Conservation (phyloP, 2,888 invertebrate species). For the Melanargia galathea region DNA sequence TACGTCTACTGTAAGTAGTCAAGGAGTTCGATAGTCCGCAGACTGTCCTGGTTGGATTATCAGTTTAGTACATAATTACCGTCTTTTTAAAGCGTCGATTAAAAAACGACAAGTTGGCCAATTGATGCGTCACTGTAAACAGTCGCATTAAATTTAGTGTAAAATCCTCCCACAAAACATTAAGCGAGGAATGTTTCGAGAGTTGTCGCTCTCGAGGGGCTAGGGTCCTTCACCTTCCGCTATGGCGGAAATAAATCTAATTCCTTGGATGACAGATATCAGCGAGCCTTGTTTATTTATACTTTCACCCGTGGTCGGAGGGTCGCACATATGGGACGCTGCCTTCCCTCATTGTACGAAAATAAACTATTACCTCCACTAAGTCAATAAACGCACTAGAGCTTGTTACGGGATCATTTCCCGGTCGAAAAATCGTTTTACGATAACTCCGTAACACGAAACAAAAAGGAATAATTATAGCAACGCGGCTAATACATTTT, state of each 20-base stretch:
- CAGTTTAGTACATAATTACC: too few species aligned
- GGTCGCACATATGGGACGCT: slow-evolving; percentile 70
- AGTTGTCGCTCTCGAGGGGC: slow-evolving; percentile 56
- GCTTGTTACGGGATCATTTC: slow-evolving; percentile 43
- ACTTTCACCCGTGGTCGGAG: slow-evolving; percentile 70
- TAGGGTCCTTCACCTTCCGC: slow-evolving; percentile 75
- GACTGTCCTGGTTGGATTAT: too few species aligned
- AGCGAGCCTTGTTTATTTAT: slow-evolving; percentile 81
- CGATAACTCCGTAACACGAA: slow-evolving; percentile 20
- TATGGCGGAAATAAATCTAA: slow-evolving; percentile 79
- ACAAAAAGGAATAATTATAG: background rate
- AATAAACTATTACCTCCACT: slow-evolving; percentile 72
- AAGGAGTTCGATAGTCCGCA: too few species aligned
- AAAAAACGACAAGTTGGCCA: background rate
- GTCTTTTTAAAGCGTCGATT: too few species aligned
- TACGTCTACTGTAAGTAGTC: too few species aligned
- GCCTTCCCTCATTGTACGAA: slow-evolving; percentile 64
- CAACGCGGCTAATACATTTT: background rate
- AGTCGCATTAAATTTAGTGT: slow-evolving; percentile 41
- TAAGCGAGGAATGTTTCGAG: slow-evolving; percentile 49
- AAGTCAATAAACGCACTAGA: slow-evolving; percentile 61
- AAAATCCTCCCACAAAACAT: slow-evolving; percentile 54
- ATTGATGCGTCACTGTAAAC: background rate
- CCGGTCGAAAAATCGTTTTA: slow-evolving; percentile 41
- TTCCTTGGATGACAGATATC: slow-evolving; percentile 80